A percentile compares a stretch with the other conserved stretches of the same genome.
phyloP scores from a whole-genome alignment of 2,888 invertebrate species.

The Mamestra brassicae region DNA sequence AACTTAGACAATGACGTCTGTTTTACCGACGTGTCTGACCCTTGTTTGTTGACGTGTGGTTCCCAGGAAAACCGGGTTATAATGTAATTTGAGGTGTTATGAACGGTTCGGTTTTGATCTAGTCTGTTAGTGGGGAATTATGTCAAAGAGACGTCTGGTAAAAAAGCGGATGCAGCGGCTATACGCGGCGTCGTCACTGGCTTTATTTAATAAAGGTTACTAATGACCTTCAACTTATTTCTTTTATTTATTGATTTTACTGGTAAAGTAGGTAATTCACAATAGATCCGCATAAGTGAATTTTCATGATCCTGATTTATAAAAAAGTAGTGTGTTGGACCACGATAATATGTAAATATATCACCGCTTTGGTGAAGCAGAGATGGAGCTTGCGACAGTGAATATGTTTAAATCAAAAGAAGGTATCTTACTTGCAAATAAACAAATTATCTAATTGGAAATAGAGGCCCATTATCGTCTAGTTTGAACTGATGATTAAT shows the following conservation, averaged over 20 bases:
- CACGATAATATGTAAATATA: not conserved
- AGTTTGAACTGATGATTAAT: not conserved
- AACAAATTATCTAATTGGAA: not conserved
- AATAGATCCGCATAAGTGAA: too few species aligned
- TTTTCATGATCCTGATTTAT: too few species aligned
- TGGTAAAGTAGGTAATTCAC: too few species aligned
- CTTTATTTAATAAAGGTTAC: too few species aligned
- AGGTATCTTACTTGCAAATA: not conserved
- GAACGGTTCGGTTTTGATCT: conserved; percentile 6
- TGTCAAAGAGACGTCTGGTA: not conserved
- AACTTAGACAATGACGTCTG: conserved; percentile 86
- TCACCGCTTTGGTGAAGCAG: not conserved
- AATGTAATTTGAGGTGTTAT: conserved; percentile 28
- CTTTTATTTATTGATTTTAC: too few species aligned
- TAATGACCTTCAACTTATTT: too few species aligned
- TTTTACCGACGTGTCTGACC: conserved; percentile 78
- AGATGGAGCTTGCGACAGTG: not conserved
- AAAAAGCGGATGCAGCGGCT: not conserved
- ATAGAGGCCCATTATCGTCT: not conserved
- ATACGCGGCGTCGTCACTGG: too few species aligned
- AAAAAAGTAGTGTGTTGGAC: too few species aligned
- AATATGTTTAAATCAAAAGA: not conserved
- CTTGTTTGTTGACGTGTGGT: conserved; percentile 67
- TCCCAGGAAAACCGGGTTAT: conserved; percentile 59
- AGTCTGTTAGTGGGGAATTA: not conserved